Evolutionary conservation across 2,113 vertebrate species (phyloP), one percentile per base, ranked within the genome.

Genomic region (Aythya baeri): DNA sequence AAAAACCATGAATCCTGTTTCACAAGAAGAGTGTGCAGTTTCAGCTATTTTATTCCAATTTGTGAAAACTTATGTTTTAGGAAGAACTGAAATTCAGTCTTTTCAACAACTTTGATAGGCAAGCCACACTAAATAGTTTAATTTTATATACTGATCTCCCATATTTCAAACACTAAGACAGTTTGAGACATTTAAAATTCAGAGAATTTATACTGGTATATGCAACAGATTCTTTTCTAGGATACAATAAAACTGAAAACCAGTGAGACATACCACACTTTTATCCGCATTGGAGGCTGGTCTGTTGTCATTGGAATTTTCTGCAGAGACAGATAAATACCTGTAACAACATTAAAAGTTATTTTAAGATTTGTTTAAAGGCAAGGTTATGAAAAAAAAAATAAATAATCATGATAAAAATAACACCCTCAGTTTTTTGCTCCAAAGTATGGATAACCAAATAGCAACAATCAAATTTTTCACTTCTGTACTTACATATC

Each of bases 221-320:
- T 11, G 7, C 41, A 81, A 65, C 0, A 52, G 21, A 78, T 23
- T 86, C 46, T 52, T 80, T 63, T 22, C 23, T 44, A 86, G 34
- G 23, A 67, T 18, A 15, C 29, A 91, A 57, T 10, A 61, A 81
- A 86, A 70, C 44, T 38, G 44, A 91, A 27, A 92, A 36, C 65
- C n/a, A 92, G 88, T 62, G 85, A 97, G 66, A 98, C 99, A 96
- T 97, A 99, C 99, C 92, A 99, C 98, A 97, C 98, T 99, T 97
- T 99, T 99, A 97, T 99, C 99, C 96, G 98, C 98, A 92, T 98
- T 99, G 86, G 98, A 98, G 88, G 98, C 98, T 93, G 98, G 97
- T 94, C 98, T 98, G 94, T 99, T 99, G 95, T 99, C 99, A 87
- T 98, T 98, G 84, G 99, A 95, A 97, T 99, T 99, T 94, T 98